These are phyloP conservation scores for Brachionus koreanus DNA, from an alignment of 1,140 invertebrate species.

Conservation along the genomic window DNA sequence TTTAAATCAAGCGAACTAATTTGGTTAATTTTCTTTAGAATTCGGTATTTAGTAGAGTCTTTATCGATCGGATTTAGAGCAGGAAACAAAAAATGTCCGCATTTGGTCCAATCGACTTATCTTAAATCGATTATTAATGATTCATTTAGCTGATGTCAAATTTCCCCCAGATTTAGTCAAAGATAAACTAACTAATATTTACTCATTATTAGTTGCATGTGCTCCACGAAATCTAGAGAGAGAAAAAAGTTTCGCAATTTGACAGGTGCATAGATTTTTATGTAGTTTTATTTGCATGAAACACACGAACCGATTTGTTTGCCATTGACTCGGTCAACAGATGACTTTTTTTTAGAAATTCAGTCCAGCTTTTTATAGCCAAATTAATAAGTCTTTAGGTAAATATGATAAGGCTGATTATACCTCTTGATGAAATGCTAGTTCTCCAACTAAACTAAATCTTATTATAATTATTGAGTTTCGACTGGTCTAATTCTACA, in stretches of 20 bases:
- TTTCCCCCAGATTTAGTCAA: not conserved
- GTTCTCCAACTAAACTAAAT: not conserved
- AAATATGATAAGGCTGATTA: not conserved
- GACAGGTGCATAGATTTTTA: not conserved
- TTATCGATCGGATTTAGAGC: not conserved
- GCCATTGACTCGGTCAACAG: not conserved
- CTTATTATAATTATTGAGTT: not conserved
- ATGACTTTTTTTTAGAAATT: not conserved
- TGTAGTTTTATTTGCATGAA: not conserved
- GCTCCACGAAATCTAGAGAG: not conserved
- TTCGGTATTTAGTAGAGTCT: not conserved
- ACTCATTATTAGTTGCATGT: not conserved
- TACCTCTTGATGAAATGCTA: not conserved
- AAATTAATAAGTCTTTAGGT: not conserved
- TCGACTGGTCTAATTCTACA: not conserved
- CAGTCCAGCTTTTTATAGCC: not conserved
- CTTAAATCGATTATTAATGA: conserved; percentile 39
- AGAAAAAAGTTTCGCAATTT: not conserved
- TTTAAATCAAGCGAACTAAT: conserved; percentile 16
- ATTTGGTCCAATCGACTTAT: not conserved
- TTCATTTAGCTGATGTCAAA: conserved; percentile 37
- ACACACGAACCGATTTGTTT: not conserved
- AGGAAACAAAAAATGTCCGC: not conserved
- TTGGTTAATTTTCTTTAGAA: not conserved
- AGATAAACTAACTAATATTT: conserved; percentile 23